Base-by-base conservation (phyloP, 1,140 invertebrate species). In the Pogonomyrmex californicus region DNA sequence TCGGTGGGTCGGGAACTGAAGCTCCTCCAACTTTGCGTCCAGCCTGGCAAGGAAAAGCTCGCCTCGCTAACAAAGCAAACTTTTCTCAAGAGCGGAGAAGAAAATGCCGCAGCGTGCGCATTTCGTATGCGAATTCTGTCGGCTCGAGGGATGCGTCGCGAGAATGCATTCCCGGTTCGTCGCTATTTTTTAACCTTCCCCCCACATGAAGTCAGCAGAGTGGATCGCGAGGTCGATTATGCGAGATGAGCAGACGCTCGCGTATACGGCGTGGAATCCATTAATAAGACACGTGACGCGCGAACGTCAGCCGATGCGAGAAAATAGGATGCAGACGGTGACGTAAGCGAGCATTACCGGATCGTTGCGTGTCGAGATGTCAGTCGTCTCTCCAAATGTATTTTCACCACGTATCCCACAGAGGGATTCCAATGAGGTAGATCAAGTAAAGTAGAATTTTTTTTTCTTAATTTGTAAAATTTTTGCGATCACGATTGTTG, bases 271-370 rank as follows among this genome's bases (percentile, higher is more conserved):
- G 4, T 44, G 65, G 73, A 68, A 90, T 89, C 49, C 81, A 90
- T 90, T 90, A 88, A 89, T 87, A 90, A 89, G 56, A 78, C 17
- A 73, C 71, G 41, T 30, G 54, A 56, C 23, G 60, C 51, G 47
- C 17, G 7, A 38, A 41, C 36, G 5, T 12, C 23, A 33, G 6
- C 17, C 36, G 70, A 49, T 14, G 44, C 30, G n/a, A 36, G 54
- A 33, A 76, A 86, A 68, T 51, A 66, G n/a, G n/a, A n/a, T n/a
- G 71, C 23, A 23, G n/a, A 36, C 7, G n/a, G 33, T n/a, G 65
- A 68, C 41, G 41, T 0, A 47, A 73, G n/a, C n/a, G 23, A 41
- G 41, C 41, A 75, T 30, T 58, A 58, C 38, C 23, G 4, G 4
- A 38, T 56, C 17, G 5, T 65, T n/a, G n/a, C 41, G 6, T 14